phyloP scores from a whole-genome alignment of 2,888 invertebrate species.

The Hydrotaea cyrtoneurina region DNA sequence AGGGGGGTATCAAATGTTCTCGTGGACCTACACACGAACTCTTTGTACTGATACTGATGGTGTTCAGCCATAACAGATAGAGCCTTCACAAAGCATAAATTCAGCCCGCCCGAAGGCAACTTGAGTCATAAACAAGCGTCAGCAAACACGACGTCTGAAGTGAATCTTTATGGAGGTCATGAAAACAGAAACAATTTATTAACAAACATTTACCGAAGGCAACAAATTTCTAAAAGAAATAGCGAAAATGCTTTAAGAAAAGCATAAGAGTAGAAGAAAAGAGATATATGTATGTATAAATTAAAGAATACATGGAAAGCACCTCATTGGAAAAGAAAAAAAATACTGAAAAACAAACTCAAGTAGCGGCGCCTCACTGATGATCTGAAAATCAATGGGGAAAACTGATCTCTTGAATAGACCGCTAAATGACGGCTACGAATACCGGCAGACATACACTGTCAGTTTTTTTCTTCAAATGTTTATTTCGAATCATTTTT shows the following conservation, averaged over 20 bases:
- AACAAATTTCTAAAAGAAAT: not conserved
- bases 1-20: no score
- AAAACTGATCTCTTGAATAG: not conserved
- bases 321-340: not conserved
- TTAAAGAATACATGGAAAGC: not conserved
- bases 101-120: not conserved
- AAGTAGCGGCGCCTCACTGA: not conserved
- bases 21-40: not conserved
- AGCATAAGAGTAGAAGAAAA: not conserved
- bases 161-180: slow-evolving; percentile 28
- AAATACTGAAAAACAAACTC: not conserved
- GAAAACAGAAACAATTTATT: slow-evolving; percentile 28
- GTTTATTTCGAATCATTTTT: not conserved
- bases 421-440: slow-evolving; percentile 7
- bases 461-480: not conserved
- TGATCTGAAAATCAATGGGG: not conserved
- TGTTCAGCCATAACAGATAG: not conserved
- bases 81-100: not conserved
- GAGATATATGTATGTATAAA: not conserved
- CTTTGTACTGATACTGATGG: not conserved
- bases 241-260: not conserved
- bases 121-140: slow-evolving; percentile 18
- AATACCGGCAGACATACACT: not conserved
- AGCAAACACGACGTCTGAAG: slow-evolving; percentile 3
- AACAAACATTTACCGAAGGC: slow-evolving; percentile 7